These are phyloP conservation scores for Chaenogobius annularis DNA, from an alignment of 2,113 vertebrate species.

Conservation along the genomic window DNA sequence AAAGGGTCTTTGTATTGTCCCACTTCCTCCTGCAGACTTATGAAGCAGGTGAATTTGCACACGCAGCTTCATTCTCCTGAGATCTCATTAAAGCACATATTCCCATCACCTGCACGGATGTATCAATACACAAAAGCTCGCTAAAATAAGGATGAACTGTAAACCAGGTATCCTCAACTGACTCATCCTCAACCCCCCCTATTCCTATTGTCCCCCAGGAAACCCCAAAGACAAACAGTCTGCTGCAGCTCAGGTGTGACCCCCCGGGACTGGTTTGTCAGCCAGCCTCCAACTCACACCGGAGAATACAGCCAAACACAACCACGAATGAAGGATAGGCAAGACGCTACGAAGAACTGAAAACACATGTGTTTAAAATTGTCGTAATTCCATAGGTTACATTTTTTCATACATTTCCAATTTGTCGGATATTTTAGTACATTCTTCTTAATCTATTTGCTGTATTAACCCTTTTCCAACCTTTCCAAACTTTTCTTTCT, in stretches of 20 bases:
- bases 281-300: slow-evolving; percentile 37
- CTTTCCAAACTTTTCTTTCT: no score
- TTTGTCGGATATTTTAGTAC: neutral
- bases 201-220: slow-evolving; percentile 25
- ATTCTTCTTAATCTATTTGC: neutral
- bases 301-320: slow-evolving; percentile 54
- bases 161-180: slow-evolving; percentile 22
- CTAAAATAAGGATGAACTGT: slow-evolving; percentile 27
- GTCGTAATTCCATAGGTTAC: neutral
- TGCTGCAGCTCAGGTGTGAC: slow-evolving; percentile 51
- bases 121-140: slow-evolving; percentile 15
- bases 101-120: slow-evolving; percentile 10
- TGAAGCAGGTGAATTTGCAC: neutral
- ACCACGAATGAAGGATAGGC: neutral
- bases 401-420: no score
- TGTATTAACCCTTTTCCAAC: neutral
- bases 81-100: slow-evolving; percentile 57
- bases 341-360: neutral
- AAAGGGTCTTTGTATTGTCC: neutral
- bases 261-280: slow-evolving; percentile 60
- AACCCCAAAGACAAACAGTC: slow-evolving; percentile 61
- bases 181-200: neutral
- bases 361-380: neutral
- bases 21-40: neutral
- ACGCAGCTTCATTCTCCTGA: slow-evolving; percentile 40